phyloP scores from a whole-genome alignment of 2,797 vertebrate species.

The Arctocebus calabarensis region DNA sequence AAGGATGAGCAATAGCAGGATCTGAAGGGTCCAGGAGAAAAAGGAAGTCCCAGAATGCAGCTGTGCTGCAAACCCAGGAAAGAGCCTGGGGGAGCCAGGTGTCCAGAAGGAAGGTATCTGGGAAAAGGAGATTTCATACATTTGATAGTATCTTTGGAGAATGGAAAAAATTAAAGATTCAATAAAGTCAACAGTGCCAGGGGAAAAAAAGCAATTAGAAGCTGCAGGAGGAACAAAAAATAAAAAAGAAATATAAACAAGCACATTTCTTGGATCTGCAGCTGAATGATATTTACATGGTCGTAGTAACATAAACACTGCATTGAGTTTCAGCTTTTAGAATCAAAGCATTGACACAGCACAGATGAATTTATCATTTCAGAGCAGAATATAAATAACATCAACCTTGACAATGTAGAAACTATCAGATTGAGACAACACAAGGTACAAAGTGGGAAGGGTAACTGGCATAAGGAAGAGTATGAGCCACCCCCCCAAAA shows the following conservation, averaged over 20 bases:
- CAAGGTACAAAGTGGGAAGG: not conserved
- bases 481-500: too few relatives aligned
- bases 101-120: not conserved
- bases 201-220: conserved; percentile 28
- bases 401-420: not conserved
- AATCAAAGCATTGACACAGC: not conserved
- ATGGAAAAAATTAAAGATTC: not conserved
- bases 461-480: not conserved
- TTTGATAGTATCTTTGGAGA: conserved; percentile 37
- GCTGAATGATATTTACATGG: not conserved
- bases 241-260: not conserved
- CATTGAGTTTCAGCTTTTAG: not conserved
- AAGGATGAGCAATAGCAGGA: not conserved
- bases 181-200: not conserved
- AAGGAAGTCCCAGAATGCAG: not conserved
- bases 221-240: not conserved
- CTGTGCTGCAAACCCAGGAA: not conserved
- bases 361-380: not conserved
- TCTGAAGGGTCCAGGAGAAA: not conserved
- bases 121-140: not conserved
- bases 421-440: not conserved
- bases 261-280: not conserved
- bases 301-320: not conserved
- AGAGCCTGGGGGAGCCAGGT: not conserved
- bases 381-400: not conserved